These are phyloP conservation scores for Musca vetustissima DNA, from an alignment of 1,140 invertebrate genomes.

Conservation along the genomic window DNA sequence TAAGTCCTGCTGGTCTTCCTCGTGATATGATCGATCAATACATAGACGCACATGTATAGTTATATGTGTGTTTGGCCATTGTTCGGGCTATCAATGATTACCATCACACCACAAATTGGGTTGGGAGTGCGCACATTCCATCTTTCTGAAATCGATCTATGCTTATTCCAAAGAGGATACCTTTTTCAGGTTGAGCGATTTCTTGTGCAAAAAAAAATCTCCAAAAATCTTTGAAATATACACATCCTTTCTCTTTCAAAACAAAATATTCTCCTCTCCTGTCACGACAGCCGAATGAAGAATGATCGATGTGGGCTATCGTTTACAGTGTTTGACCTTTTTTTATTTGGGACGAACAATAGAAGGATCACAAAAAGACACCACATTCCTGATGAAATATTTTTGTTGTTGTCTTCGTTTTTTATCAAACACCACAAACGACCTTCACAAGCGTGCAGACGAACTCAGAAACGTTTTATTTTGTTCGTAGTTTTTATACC, in stretches of 20 bases:
- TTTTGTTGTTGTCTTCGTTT: neutral
- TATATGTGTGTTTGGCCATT: no score
- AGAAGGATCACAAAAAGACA: neutral
- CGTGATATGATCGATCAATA: no score
- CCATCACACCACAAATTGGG: no score
- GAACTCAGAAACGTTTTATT: neutral
- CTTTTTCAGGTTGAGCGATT: no score
- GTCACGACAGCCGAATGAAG: no score
- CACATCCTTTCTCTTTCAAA: no score
- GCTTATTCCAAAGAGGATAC: no score
- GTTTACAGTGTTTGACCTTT: neutral
- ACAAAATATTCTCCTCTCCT: no score
- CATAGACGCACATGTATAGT: no score
- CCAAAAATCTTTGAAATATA: neutral
- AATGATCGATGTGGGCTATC: conserved; percentile 14
- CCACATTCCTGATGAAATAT: neutral
- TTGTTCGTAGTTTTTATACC: neutral
- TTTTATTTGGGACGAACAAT: neutral
- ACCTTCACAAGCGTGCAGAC: conserved; percentile 17
- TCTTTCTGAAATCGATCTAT: conserved; percentile 13
- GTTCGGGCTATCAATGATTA: no score
- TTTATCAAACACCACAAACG: neutral
- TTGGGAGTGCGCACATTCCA: conserved; percentile 1
- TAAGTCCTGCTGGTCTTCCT: no score
- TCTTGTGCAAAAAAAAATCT: neutral